Evolutionary conservation across 1,140 invertebrate species (phyloP).

Genomic region (Argopecten irradians): DNA sequence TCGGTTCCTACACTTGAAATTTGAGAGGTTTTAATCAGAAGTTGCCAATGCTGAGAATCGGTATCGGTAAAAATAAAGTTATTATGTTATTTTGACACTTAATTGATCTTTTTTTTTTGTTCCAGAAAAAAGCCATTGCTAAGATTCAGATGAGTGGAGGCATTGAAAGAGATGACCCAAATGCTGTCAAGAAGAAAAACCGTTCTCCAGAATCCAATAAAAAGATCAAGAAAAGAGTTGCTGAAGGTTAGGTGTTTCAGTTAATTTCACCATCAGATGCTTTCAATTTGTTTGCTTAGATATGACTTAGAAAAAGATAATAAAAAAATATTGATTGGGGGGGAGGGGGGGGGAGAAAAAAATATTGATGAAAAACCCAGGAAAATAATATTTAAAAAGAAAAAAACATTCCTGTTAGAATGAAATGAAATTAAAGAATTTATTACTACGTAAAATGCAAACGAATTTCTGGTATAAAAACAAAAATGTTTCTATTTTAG

Average conservation of each 20-base stretch:
- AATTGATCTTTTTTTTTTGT: conserved; percentile 46
- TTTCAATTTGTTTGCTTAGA: not conserved
- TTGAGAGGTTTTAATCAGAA: too few relatives aligned
- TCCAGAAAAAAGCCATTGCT: conserved; percentile 69
- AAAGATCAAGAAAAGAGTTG: conserved; percentile 66
- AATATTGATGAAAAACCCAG: not conserved
- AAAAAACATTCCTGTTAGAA: too few relatives aligned
- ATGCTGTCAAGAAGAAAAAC: conserved; percentile 65
- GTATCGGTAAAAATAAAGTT: too few relatives aligned
- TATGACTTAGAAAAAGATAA: not conserved
- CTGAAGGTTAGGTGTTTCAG: conserved; percentile 53
- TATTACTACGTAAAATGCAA: too few relatives aligned
- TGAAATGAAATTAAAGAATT: too few relatives aligned
- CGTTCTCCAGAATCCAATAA: conserved; percentile 56
- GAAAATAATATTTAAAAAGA: too few relatives aligned
- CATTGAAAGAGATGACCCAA: conserved; percentile 70
- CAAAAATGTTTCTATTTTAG: too few relatives aligned
- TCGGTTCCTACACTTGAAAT: too few relatives aligned
- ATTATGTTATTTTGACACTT: too few relatives aligned
- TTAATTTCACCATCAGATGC: too few relatives aligned
- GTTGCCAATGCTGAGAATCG: too few relatives aligned
- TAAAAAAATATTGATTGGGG: not conserved
- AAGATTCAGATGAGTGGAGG: conserved; percentile 69
- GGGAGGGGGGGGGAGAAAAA: not conserved
- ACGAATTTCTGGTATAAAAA: too few relatives aligned